Evolutionary conservation across 2,113 vertebrate species (phyloP).

Genomic region (Poecile atricapillus): DNA sequence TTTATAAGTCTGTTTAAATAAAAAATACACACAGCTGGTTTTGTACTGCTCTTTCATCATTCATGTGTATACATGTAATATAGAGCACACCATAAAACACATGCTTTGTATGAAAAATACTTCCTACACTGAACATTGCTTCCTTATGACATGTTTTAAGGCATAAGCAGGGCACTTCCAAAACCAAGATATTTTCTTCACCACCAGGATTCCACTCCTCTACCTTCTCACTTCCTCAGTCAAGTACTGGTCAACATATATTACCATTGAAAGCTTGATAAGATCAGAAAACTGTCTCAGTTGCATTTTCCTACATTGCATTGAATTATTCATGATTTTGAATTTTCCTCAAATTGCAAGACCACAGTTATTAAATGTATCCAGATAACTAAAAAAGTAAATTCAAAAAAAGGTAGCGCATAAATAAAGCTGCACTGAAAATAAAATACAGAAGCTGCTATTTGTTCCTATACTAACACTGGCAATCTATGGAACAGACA

Average conservation of each 20-base stretch:
- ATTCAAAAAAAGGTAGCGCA: background rate
- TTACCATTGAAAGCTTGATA: background rate
- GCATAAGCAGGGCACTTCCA: background rate
- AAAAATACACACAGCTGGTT: background rate
- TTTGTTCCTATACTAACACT: background rate
- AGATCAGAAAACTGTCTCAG: background rate
- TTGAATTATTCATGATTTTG: background rate
- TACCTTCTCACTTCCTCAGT: background rate
- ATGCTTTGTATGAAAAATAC: background rate
- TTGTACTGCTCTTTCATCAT: background rate
- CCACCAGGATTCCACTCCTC: background rate
- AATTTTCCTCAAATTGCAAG: background rate
- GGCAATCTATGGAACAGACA: background rate
- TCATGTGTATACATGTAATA: background rate
- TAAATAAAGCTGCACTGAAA: no score
- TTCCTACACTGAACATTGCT: background rate
- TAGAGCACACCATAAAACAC: background rate
- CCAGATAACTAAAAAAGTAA: background rate
- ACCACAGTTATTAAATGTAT: background rate
- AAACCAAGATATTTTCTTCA: background rate
- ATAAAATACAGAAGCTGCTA: no score
- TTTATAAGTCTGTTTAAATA: constrained; percentile 91
- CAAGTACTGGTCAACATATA: background rate
- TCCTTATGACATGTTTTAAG: background rate
- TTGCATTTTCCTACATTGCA: background rate